Base-by-base conservation (phyloP, 2,888 invertebrate genomes). In the Lepidocyrtoides sp. region DNA sequence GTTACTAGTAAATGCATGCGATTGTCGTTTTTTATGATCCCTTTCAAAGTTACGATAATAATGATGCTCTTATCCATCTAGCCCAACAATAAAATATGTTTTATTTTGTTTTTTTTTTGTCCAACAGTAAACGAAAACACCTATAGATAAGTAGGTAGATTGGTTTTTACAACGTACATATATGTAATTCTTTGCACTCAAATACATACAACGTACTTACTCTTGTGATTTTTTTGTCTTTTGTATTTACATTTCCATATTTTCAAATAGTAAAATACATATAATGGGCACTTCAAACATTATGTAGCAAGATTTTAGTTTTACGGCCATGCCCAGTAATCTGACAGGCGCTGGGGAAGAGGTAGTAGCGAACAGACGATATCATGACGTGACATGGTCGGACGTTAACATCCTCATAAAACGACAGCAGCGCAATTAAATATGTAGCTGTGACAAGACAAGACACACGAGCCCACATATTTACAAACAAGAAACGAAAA, bases 321-420 rank as follows among this genome's bases (percentile, higher is more conserved):
- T 3, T 29, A 48, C 20, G 26, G 51, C 54, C 69, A 51, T 51
- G 72, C 41, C 72, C 32, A 72, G 14, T 36, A 60, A 72, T 54
- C 54, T 72, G 84, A 83, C 44, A 66, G 66, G 17, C 48, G n/a
- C 29, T 48, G n/a, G 48, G 63, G 83, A 66, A 83, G 48, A 75
- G 60, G 75, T 36, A 36, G 36, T 36, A 63, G 29, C 63, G 14
- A 4, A 44, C 44, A 75, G 26, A 75, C 75, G 14, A 75, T 26
- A 17, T 20, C 29, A 63, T 86, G 77, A 86, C 75, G 86, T 86
- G 86, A 86, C 86, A 86, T 41, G 23, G 14, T 41, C 44, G 54
- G 86, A 86, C 86, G 41, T 86, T 86, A 77, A 86, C 86, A 86
- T 77, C 60, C 77, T 77, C 75, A 86, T 86, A 86, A 86, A 86